Conservation (phyloP, 2,888 invertebrate species). For the Anthrax anthrax region DNA sequence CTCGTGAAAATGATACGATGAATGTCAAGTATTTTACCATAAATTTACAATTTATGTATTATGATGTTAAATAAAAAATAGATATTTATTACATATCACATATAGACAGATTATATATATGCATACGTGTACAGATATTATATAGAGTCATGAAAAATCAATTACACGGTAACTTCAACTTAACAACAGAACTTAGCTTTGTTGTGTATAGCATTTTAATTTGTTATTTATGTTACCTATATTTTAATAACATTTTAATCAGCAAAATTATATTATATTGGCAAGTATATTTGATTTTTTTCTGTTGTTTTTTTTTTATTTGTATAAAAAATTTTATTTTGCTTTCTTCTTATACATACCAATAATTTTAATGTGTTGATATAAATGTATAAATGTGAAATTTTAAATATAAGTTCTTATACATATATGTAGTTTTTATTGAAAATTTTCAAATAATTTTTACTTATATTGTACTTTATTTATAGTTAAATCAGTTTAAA, state of each 20-base stretch:
- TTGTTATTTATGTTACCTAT: neutral
- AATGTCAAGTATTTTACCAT: neutral
- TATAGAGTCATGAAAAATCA: slow-evolving; percentile 7
- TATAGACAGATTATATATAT: too few species aligned
- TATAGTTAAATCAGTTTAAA: too few species aligned
- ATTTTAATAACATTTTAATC: slow-evolving; percentile 5
- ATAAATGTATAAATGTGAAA: too few species aligned
- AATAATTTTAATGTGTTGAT: too few species aligned
- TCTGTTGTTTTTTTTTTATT: neutral
- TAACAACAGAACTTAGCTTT: slow-evolving; percentile 1
- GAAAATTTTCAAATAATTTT: too few species aligned
- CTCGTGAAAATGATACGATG: neutral
- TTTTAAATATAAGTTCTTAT: too few species aligned
- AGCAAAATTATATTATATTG: slow-evolving; percentile 1
- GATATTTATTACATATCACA: neutral
- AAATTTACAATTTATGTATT: neutral
- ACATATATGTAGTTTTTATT: too few species aligned
- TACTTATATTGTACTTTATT: too few species aligned
- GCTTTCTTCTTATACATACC: too few species aligned
- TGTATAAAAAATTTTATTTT: neutral
- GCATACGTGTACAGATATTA: neutral
- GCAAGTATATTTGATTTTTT: slow-evolving; percentile 8
- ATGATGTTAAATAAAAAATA: neutral
- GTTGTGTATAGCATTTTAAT: neutral
- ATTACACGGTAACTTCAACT: slow-evolving; percentile 7